Conservation (phyloP, 2,888 invertebrate species). For the Apantesis nais region DNA sequence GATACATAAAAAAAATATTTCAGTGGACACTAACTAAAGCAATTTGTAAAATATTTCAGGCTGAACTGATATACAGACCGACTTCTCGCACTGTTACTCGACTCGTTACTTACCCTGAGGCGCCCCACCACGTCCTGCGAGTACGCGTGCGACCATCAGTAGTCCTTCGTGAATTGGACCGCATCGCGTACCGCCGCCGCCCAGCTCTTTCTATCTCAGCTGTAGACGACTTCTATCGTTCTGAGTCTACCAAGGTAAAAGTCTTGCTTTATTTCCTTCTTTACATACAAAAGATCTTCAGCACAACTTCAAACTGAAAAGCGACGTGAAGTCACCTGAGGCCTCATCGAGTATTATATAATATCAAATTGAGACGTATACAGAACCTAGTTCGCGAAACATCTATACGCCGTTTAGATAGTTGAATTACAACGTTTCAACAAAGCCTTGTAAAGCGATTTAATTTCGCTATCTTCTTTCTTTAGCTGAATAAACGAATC, state of each 20-base stretch:
- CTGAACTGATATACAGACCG: slow-evolving; percentile 80
- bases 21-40: slow-evolving; percentile 21
- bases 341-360: background rate
- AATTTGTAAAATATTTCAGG: slow-evolving; percentile 59
- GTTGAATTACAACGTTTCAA: background rate
- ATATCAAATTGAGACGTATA: background rate
- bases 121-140: slow-evolving; percentile 84
- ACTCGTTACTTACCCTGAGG: slow-evolving; percentile 86
- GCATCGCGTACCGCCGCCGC: slow-evolving; percentile 88
- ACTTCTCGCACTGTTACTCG: slow-evolving; percentile 82
- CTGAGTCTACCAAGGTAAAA: slow-evolving; percentile 89
- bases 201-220: slow-evolving; percentile 87
- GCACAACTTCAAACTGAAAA: background rate
- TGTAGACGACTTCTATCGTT: slow-evolving; percentile 91
- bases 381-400: background rate
- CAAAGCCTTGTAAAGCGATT: background rate
- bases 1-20: slow-evolving; percentile 15
- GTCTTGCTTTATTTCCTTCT: slow-evolving; percentile 33
- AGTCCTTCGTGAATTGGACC: slow-evolving; percentile 88
- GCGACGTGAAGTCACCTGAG: background rate
- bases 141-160: slow-evolving; percentile 88
- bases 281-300: too few relatives aligned
- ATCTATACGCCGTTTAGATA: background rate
- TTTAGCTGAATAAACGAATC: background rate
- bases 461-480: background rate